Evolutionary conservation across 1,140 invertebrate species (phyloP).

Genomic region (Temnothorax longispinosus): DNA sequence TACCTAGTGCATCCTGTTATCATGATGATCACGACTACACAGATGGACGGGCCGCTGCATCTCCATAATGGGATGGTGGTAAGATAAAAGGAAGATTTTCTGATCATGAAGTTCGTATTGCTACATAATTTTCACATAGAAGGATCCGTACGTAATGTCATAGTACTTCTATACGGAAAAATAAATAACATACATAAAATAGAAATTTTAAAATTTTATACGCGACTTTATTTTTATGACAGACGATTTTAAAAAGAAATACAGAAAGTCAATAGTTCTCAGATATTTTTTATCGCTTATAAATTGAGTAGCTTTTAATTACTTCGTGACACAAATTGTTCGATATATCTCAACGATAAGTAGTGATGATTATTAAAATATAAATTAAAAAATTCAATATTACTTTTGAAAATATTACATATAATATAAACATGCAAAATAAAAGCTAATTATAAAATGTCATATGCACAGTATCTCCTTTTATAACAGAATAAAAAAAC

Average conservation of each 20-base stretch:
- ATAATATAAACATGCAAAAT: neutral
- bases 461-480: neutral
- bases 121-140: neutral
- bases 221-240: neutral
- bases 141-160: neutral
- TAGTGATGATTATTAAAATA: neutral
- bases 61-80: slow-evolving; percentile 91
- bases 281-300: neutral
- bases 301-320: neutral
- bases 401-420: neutral
- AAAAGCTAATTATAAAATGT: neutral
- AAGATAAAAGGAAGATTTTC: slow-evolving; percentile 65
- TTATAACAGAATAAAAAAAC: neutral
- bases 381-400: neutral
- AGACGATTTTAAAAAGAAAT: neutral
- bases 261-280: neutral
- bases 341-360: neutral
- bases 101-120: neutral
- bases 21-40: slow-evolving; percentile 91
- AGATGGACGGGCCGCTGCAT: slow-evolving; percentile 92
- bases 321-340: neutral
- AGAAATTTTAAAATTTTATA: neutral
- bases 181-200: neutral
- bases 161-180: neutral
- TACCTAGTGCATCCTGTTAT: slow-evolving; percentile 96